phyloP scores from a whole-genome alignment of 2,113 vertebrate genomes.

The Albula goreensis region DNA sequence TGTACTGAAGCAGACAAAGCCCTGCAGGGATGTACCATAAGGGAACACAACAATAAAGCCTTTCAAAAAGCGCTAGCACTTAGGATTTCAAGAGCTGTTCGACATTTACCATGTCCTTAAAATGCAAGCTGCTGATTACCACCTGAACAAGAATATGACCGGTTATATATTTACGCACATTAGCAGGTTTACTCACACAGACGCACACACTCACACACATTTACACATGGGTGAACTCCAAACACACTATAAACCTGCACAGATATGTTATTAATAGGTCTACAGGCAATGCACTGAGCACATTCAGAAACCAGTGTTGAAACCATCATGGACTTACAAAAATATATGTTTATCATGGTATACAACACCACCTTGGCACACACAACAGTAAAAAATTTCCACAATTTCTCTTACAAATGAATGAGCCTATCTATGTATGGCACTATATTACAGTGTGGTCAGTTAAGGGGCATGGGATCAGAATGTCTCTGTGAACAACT shows the following conservation, averaged over 20 bases:
- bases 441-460: slow-evolving; percentile 49
- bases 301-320: slow-evolving; percentile 36
- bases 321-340: slow-evolving; percentile 53
- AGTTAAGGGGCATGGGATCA: slow-evolving; percentile 38
- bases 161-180: background rate
- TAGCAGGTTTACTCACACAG: background rate
- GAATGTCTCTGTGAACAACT: slow-evolving; percentile 32
- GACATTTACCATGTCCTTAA: background rate
- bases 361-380: slow-evolving; percentile 33
- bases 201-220: background rate
- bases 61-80: background rate
- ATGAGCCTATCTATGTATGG: slow-evolving; percentile 45
- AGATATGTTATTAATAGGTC: background rate
- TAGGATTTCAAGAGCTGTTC: background rate
- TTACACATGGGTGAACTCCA: background rate
- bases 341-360: slow-evolving; percentile 62
- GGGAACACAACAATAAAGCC: background rate
- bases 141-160: background rate
- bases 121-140: background rate
- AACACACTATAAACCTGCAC: background rate
- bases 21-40: background rate
- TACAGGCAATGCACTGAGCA: slow-evolving; percentile 21
- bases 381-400: slow-evolving; percentile 38
- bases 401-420: slow-evolving; percentile 4
- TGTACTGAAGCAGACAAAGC: background rate